Conservation (phyloP, 2,888 invertebrate species). For the Sphaerolaimus hirsutus region DNA sequence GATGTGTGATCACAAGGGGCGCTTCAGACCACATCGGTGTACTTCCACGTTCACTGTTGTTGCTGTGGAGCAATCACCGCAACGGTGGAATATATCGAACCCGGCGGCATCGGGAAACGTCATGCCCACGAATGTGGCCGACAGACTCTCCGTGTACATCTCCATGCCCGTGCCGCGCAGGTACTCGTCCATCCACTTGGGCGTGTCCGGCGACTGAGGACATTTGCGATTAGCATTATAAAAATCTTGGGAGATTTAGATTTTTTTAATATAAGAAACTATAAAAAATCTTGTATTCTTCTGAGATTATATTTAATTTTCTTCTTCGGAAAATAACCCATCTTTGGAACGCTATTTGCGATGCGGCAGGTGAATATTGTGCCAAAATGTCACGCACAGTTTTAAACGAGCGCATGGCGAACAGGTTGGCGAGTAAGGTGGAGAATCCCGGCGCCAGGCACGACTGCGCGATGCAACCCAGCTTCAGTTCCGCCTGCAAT, state of each 20-base stretch:
- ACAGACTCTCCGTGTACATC: slow-evolving; percentile 89
- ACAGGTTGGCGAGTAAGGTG: slow-evolving; percentile 99
- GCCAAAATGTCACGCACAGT: no score
- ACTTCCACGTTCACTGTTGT: no score
- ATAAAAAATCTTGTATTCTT: no score
- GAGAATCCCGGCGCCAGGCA: slow-evolving; percentile 98
- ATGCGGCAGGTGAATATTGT: no score
- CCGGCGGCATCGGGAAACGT: slow-evolving; percentile 98
- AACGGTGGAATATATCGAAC: slow-evolving; percentile 43
- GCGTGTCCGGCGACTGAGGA: slow-evolving; percentile 75
- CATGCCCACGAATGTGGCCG: slow-evolving; percentile 97
- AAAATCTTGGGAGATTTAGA: no score
- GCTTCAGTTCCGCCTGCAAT: slow-evolving; percentile 59
- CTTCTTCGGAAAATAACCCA: no score
- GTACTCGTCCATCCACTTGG: slow-evolving; percentile 99
- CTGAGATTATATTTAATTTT: no score
- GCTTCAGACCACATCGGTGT: no score
- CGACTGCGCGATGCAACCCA: slow-evolving; percentile 98
- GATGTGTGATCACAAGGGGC: no score
- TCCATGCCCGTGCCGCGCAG: slow-evolving; percentile 99
- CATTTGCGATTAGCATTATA: neutral
- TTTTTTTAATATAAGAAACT: no score
- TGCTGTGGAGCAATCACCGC: slow-evolving; percentile 83
- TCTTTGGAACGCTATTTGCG: no score
- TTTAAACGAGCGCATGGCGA: slow-evolving; percentile 65